Evolutionary conservation across 2,888 invertebrate genomes (phyloP).

Genomic region (Drosophila fungiperda): DNA sequence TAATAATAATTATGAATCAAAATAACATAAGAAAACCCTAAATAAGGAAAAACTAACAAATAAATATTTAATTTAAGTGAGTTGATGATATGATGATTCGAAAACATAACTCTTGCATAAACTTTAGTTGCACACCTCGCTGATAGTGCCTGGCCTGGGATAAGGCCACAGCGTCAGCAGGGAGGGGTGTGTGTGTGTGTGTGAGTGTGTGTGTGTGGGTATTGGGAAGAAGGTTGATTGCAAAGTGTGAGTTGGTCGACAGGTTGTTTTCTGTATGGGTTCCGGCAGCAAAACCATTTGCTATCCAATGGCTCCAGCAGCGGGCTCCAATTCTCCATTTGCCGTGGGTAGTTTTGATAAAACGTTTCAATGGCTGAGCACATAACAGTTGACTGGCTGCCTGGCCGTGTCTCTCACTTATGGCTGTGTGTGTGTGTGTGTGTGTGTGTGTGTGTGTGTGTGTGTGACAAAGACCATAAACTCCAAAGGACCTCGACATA

Average conservation of each 20-base stretch:
- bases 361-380: constrained; percentile 78
- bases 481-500: constrained; percentile 67
- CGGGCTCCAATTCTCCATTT: constrained; percentile 41
- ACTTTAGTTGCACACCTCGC: constrained; percentile 20
- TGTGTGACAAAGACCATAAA: constrained; percentile 76
- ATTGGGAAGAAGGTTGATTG: constrained; percentile 10
- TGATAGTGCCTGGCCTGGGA: constrained; percentile 20
- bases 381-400: constrained; percentile 79
- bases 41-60: neutral
- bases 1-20: too few relatives aligned
- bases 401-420: constrained; percentile 58
- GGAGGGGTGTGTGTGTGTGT: neutral
- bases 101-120: neutral
- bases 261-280: constrained; percentile 64
- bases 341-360: constrained; percentile 78
- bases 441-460: constrained; percentile 29
- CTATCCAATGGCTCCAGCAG: constrained; percentile 63
- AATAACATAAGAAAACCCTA: neutral
- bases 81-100: neutral
- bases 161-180: constrained; percentile 7
- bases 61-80: neutral
- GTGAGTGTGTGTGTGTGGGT: neutral
- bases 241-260: constrained; percentile 59
- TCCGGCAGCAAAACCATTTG: constrained; percentile 57
- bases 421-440: constrained; percentile 13